phyloP scores from a whole-genome alignment of 2,888 invertebrate species.

The Arrhopalites spinosus region DNA sequence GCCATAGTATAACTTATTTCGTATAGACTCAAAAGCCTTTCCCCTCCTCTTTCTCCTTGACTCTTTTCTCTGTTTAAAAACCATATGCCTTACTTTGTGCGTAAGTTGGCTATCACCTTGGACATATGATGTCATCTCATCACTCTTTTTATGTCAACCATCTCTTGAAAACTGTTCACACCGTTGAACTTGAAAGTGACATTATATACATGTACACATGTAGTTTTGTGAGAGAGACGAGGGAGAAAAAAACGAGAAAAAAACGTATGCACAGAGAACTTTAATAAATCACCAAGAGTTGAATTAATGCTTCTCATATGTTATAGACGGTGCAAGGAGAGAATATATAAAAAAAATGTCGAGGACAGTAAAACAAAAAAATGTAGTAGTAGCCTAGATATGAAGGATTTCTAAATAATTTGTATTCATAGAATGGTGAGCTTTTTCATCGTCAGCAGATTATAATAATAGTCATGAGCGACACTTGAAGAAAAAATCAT shows the following conservation, averaged over 20 bases:
- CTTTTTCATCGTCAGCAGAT: background rate
- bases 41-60: too few species aligned
- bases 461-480: background rate
- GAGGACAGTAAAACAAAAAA: background rate
- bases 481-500: background rate
- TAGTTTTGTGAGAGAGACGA: too few species aligned
- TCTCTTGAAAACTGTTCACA: too few species aligned
- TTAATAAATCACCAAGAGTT: conserved; percentile 10
- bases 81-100: too few species aligned
- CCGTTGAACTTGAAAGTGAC: background rate
- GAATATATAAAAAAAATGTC: too few species aligned
- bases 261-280: background rate
- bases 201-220: background rate
- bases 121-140: conserved; percentile 16
- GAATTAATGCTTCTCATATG: conserved; percentile 6
- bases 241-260: too few species aligned
- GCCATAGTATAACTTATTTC: too few species aligned
- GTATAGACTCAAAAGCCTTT: too few species aligned
- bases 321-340: background rate
- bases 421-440: background rate
- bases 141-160: conserved; percentile 1
- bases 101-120: conserved; percentile 11
- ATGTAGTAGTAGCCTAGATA: background rate
- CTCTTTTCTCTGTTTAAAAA: too few species aligned
- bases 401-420: background rate